phyloP scores from a whole-genome alignment of 2,888 invertebrate genomes.

The Drosophila anceps region DNA sequence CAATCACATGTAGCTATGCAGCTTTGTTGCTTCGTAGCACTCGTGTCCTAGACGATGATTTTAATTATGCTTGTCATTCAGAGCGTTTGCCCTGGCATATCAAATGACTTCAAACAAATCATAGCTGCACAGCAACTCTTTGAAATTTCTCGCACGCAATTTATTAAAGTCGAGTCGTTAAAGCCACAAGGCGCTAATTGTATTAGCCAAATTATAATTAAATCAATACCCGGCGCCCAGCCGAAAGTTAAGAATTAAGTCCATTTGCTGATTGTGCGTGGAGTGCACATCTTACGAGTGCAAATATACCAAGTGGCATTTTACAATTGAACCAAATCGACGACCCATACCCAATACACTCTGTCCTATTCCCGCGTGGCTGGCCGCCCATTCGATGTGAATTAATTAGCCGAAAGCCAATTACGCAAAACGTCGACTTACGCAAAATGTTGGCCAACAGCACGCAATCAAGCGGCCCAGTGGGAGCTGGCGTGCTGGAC shows the following conservation, averaged over 20 bases:
- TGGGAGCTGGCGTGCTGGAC: constrained; percentile 36
- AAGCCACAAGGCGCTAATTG: constrained; percentile 64
- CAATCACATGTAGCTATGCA: constrained; percentile 28
- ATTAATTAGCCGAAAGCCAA: constrained; percentile 79
- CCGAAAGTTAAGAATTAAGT: constrained; percentile 31
- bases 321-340: constrained; percentile 36
- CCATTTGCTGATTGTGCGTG: constrained; percentile 65
- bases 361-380: constrained; percentile 16
- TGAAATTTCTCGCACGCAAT: constrained; percentile 61
- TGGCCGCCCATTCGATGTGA: constrained; percentile 49
- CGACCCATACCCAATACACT: neutral
- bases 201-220: constrained; percentile 66
- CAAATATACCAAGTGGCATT: constrained; percentile 40
- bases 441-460: constrained; percentile 53
- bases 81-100: constrained; percentile 45
- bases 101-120: constrained; percentile 47
- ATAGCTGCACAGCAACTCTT: constrained; percentile 32
- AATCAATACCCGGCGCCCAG: constrained; percentile 56
- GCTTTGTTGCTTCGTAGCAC: neutral
- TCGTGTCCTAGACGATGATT: constrained; percentile 53
- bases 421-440: constrained; percentile 70
- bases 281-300: constrained; percentile 16
- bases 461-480: constrained; percentile 56
- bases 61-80: constrained; percentile 64
- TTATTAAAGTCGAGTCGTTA: constrained; percentile 39